Conservation (phyloP, 2,888 invertebrate species). For the Achlya flavicornis region DNA sequence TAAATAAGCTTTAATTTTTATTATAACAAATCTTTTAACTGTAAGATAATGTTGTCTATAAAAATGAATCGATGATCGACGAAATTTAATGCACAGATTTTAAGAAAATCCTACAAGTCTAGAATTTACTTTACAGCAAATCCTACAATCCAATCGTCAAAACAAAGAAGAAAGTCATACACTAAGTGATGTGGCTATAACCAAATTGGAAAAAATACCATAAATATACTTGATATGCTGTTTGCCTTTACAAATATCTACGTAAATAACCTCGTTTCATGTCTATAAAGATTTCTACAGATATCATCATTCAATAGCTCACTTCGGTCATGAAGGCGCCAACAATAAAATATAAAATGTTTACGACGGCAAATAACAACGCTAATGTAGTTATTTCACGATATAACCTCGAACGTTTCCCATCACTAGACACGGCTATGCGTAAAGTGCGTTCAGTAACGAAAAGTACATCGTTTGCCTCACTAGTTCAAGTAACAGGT, state of each 20-base stretch:
- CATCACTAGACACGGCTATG: slow-evolving; percentile 25
- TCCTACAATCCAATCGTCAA: too few species aligned
- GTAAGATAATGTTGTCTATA: not conserved
- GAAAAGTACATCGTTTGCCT: slow-evolving; percentile 39
- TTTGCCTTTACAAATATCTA: not conserved
- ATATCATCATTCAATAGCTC: not conserved
- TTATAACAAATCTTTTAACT: not conserved
- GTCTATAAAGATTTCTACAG: not conserved
- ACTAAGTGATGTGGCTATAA: too few species aligned
- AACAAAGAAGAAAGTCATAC: too few species aligned
- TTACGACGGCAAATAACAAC: not conserved
- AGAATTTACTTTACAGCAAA: too few species aligned
- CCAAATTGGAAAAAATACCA: not conserved
- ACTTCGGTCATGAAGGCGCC: not conserved
- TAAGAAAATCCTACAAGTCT: too few species aligned
- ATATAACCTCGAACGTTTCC: slow-evolving; percentile 6
- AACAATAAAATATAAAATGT: not conserved
- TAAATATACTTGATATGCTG: not conserved
- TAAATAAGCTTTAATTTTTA: not conserved
- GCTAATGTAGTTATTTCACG: slow-evolving; percentile 3
- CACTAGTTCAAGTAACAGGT: slow-evolving; percentile 34
- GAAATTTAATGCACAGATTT: too few species aligned
- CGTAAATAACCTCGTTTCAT: not conserved
- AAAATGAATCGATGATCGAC: too few species aligned
- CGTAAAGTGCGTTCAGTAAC: slow-evolving; percentile 40